Conservation (phyloP, 2,797 vertebrate genomes). For the Leucoraja ocellata region DNA sequence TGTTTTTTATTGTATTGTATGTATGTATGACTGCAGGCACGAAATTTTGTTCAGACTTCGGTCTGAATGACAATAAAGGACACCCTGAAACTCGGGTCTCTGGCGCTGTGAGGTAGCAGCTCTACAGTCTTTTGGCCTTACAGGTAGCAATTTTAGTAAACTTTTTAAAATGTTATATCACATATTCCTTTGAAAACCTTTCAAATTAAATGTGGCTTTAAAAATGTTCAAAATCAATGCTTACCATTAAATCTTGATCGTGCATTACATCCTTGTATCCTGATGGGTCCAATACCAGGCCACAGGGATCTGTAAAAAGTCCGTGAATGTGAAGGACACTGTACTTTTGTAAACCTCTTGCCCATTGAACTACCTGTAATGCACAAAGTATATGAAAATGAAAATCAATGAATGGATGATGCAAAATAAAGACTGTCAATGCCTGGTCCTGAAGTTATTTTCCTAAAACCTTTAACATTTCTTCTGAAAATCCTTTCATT, state of each 20-base stretch:
- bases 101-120: too few species aligned
- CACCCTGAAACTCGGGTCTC: too few species aligned
- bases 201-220: background rate
- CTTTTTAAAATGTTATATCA: background rate
- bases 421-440: background rate
- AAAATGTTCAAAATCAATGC: conserved; percentile 36
- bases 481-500: background rate
- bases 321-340: conserved; percentile 62
- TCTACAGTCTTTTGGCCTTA: too few species aligned
- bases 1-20: too few species aligned
- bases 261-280: conserved; percentile 62
- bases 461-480: background rate
- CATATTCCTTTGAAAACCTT: background rate
- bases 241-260: conserved; percentile 61
- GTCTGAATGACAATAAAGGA: too few species aligned
- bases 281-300: conserved; percentile 56
- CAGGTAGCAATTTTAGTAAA: too few species aligned
- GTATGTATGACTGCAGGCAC: too few species aligned
- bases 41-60: too few species aligned
- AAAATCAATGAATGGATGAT: background rate
- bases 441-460: too few species aligned
- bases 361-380: conserved; percentile 60
- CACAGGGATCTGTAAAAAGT: conserved; percentile 60
- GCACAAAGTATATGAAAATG: background rate
- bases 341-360: conserved; percentile 50